Evolutionary conservation across 1,140 invertebrate species (phyloP).

Genomic region (Calosoma granatense): DNA sequence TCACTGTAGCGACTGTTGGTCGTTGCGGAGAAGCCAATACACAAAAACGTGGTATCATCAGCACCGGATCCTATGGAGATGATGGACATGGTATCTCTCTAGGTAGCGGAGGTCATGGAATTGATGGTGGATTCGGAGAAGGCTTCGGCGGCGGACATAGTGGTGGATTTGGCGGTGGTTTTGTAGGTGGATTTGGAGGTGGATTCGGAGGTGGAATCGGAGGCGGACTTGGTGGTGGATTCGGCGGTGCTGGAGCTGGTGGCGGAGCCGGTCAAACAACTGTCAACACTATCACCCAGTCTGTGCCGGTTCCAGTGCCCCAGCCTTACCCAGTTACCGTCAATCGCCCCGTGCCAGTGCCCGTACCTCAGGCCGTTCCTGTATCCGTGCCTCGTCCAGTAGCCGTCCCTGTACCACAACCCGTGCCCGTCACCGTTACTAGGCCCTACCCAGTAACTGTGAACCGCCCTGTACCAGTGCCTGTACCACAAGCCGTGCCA

Average conservation of each 20-base stretch:
- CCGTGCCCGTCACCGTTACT: slow-evolving; percentile 14
- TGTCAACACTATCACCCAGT: slow-evolving; percentile 10
- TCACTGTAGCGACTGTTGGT: slow-evolving; percentile 14
- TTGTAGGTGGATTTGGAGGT: slow-evolving; percentile 13
- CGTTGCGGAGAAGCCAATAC: slow-evolving; percentile 12
- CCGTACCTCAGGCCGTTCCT: slow-evolving; percentile 25
- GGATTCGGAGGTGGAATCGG: too few relatives aligned
- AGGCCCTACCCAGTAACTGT: slow-evolving; percentile 14
- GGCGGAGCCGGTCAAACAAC: slow-evolving; percentile 18
- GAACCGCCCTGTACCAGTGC: slow-evolving; percentile 14
- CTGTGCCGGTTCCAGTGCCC: slow-evolving; percentile 21
- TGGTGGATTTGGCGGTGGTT: slow-evolving; percentile 13
- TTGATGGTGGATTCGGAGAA: background rate
- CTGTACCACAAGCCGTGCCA: slow-evolving; percentile 15
- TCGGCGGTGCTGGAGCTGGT: too few relatives aligned
- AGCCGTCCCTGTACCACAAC: slow-evolving; percentile 29
- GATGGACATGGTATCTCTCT: slow-evolving; percentile 10
- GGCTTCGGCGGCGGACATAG: background rate
- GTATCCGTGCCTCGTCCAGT: slow-evolving; percentile 20
- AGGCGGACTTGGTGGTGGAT: slow-evolving; percentile 16
- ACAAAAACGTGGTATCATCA: background rate
- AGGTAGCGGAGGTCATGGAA: background rate
- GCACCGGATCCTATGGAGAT: slow-evolving; percentile 5
- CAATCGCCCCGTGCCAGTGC: slow-evolving; percentile 25
- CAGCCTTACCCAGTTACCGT: slow-evolving; percentile 34